Evolutionary conservation across 2,888 invertebrate genomes (phyloP), one percentile per base, ranked within the genome.

Genomic region (Diabrotica balteata): DNA sequence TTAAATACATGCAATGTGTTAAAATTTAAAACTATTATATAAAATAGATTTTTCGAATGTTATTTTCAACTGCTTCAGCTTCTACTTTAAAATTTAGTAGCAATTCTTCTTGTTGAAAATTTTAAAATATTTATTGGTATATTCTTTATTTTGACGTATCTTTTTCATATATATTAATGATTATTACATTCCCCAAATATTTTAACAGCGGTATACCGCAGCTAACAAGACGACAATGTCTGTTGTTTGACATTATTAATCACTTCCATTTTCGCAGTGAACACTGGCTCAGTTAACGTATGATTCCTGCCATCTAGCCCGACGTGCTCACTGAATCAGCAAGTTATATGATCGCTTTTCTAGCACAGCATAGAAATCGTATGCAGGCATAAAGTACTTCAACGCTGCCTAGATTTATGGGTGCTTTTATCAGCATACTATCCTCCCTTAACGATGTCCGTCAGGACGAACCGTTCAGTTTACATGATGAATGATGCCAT

Each of bases 401-500:
- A 78, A 78, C 78, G 77, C 75, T 71, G 70, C 72, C 69, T 75
- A 79, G 81, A 82, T 82, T 82, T 82, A 82, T 81, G 80, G 77
- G 70, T 77, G 81, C 81, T 82, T 82, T 82, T 82, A 82, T 82
- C 81, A 78, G 79, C 76, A 77, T 76, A 76, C 76, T 73, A 77
- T 77, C 79, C 79, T 80, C 80, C 80, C 79, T 80, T 80, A 81
- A 81, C 81, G 80, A 80, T 79, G 80, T 79, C 80, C 80, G 80
- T 80, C 81, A 79, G 77, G 73, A 70, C 76, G 73, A 73, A 63
- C 67, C 59, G 67, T 70, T 62, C 65, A 47, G 66, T 77, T 71
- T 17, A 63, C 74, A 80, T 81, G 81, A 81, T 80, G 77, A 75
- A 81, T 79, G 80, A 76, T 73, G 70, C 75, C 74, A 70, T 76